phyloP scores from a whole-genome alignment of 1,140 invertebrate genomes.

The Tenebrio molitor region DNA sequence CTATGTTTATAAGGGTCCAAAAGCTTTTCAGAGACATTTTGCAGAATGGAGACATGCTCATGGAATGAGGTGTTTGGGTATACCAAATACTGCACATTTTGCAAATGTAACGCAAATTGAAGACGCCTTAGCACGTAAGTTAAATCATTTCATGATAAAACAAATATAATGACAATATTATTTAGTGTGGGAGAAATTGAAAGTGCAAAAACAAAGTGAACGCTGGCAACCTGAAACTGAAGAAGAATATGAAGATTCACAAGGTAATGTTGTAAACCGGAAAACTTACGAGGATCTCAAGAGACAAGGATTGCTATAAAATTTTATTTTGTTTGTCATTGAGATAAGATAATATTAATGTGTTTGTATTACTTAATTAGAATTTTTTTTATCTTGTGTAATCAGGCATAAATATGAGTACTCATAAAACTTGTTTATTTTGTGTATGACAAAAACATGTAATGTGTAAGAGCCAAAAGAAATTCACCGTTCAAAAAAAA shows the following conservation, averaged over 20 bases:
- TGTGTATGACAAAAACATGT: no score
- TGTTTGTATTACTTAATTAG: no score
- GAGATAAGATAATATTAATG: no score
- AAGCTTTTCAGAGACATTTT: constrained; percentile 99
- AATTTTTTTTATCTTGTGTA: background rate
- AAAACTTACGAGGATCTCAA: constrained; percentile 99
- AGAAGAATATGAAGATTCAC: constrained; percentile 99
- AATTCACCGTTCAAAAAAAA: no score
- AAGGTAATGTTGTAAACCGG: constrained; percentile 98
- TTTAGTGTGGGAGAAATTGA: constrained; percentile 96
- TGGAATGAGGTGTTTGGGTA: constrained; percentile 98
- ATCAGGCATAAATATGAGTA: no score
- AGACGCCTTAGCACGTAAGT: constrained; percentile 93
- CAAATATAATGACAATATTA: no score
- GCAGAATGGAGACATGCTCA: constrained; percentile 99
- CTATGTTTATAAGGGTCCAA: constrained; percentile 98
- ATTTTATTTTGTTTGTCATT: no score
- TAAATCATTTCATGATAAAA: no score
- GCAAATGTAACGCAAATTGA: constrained; percentile 99
- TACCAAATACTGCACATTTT: constrained; percentile 99
- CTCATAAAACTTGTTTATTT: no score
- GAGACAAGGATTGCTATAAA: constrained; percentile 94
- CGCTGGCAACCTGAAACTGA: constrained; percentile 97
- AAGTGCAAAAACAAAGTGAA: constrained; percentile 94
- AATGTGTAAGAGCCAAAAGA: no score